These are phyloP conservation scores for Oconnorella tubifera DNA, from an alignment of 2,888 invertebrate genomes.

Conservation along the genomic window DNA sequence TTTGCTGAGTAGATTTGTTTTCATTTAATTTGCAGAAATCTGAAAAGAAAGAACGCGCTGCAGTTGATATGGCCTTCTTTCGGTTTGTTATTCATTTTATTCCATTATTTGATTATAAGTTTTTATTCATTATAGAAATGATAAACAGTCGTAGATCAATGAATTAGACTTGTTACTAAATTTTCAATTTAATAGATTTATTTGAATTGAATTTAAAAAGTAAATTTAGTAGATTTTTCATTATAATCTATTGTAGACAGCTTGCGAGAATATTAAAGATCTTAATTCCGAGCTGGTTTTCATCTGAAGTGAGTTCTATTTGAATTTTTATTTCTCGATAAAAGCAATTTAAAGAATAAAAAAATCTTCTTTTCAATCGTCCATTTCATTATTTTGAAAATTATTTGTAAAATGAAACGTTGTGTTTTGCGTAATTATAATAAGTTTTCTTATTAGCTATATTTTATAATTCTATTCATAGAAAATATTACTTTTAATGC, in stretches of 20 bases:
- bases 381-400: too few relatives aligned
- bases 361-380: too few relatives aligned
- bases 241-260: constrained; percentile 38
- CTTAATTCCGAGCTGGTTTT: constrained; percentile 74
- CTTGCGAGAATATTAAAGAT: constrained; percentile 59
- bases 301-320: constrained; percentile 64
- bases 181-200: constrained; percentile 4
- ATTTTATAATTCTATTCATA: too few relatives aligned
- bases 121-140: constrained; percentile 5
- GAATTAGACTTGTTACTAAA: background rate
- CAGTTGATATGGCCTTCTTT: constrained; percentile 53
- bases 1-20: too few relatives aligned
- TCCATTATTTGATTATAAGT: too few relatives aligned
- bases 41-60: constrained; percentile 49
- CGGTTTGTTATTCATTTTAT: too few relatives aligned
- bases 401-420: background rate
- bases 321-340: too few relatives aligned
- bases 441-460: too few relatives aligned
- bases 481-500: too few relatives aligned
- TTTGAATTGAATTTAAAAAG: constrained; percentile 10
- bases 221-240: background rate
- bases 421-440: background rate
- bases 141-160: too few relatives aligned
- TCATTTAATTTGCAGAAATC: constrained; percentile 23
- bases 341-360: too few relatives aligned